phyloP scores from a whole-genome alignment of 2,888 invertebrate genomes.

The Apodemia zela region DNA sequence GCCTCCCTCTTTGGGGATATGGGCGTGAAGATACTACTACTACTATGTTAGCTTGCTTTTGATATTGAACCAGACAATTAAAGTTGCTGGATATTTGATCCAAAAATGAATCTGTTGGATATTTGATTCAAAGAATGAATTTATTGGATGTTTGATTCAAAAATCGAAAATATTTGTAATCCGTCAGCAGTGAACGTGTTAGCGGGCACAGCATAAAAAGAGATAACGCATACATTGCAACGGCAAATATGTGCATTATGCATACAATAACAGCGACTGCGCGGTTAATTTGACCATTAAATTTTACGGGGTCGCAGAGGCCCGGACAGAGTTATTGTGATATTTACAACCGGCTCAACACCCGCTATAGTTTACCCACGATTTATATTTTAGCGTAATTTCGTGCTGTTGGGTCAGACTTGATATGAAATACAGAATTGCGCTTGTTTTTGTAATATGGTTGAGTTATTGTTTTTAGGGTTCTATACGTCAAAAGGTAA shows the following conservation, averaged over 20 bases:
- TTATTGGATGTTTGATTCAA: not conserved
- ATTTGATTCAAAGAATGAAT: too few relatives aligned
- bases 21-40: too few relatives aligned
- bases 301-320: conserved; percentile 15
- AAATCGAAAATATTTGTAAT: not conserved
- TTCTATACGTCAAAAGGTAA: too few relatives aligned
- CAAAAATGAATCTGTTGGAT: too few relatives aligned
- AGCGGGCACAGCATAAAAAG: not conserved
- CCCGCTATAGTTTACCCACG: conserved; percentile 9
- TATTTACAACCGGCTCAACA: conserved; percentile 13
- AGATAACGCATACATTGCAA: not conserved
- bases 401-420: not conserved
- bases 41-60: too few relatives aligned
- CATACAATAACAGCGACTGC: conserved; percentile 11
- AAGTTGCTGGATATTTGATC: too few relatives aligned
- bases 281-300: conserved; percentile 11
- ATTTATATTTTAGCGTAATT: conserved; percentile 15
- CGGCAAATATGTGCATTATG: not conserved
- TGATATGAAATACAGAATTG: not conserved
- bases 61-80: too few relatives aligned
- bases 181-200: not conserved
- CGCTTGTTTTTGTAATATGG: not conserved
- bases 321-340: conserved; percentile 3
- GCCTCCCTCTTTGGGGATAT: too few relatives aligned
- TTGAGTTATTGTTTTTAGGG: too few relatives aligned